Evolutionary conservation across 2,888 invertebrate species (phyloP).

Genomic region (Callyntrura guangdongensis): DNA sequence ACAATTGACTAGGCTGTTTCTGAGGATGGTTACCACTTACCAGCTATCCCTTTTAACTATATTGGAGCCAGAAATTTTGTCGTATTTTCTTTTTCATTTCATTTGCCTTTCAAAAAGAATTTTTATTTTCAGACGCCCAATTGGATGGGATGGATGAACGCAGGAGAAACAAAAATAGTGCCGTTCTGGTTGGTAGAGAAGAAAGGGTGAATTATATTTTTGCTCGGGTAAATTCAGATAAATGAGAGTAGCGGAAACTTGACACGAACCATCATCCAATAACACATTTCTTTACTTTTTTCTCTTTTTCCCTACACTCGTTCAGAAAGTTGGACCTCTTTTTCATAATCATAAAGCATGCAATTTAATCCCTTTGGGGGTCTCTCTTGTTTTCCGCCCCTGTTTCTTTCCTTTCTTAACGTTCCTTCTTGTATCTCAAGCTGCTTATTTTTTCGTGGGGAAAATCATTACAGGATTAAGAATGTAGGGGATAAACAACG

Average conservation of each 20-base stretch:
- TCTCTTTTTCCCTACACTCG: background rate
- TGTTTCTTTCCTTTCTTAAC: background rate
- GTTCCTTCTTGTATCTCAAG: background rate
- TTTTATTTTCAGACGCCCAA: background rate
- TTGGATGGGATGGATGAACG: background rate
- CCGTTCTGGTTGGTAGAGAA: background rate
- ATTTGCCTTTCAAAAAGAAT: background rate
- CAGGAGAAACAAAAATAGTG: background rate
- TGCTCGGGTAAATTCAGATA: constrained; percentile 35
- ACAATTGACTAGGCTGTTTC: background rate
- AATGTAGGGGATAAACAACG: constrained; percentile 13
- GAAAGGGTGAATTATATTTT: constrained; percentile 3
- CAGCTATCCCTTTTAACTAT: background rate
- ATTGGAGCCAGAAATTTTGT: background rate
- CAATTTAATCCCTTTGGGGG: constrained; percentile 38
- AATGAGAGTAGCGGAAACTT: constrained; percentile 34
- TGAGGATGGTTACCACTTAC: background rate
- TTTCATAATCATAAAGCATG: constrained; percentile 45
- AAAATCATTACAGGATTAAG: constrained; percentile 32
- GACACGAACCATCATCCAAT: constrained; percentile 41
- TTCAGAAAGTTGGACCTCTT: constrained; percentile 7
- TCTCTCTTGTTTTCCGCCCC: no score
- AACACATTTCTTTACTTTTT: constrained; percentile 1
- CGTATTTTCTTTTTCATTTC: background rate
- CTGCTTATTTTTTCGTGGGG: background rate